A percentile compares a stretch with the other conserved stretches of the same genome.
Evolutionary conservation across 2,113 vertebrate species (phyloP).

Genomic region (Indri indri): DNA sequence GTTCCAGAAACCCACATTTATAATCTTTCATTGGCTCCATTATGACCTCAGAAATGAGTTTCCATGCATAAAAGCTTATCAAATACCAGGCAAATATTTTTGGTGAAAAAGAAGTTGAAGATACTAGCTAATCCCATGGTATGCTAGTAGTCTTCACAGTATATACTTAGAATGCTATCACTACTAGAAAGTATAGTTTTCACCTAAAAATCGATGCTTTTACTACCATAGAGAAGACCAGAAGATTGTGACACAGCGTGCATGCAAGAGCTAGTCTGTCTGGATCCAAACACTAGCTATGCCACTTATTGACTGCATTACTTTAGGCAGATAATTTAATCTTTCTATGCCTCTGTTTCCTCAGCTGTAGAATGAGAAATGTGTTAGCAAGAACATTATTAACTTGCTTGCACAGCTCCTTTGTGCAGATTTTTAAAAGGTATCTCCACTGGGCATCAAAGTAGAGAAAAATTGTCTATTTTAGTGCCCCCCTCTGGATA

Average conservation of each 20-base stretch:
- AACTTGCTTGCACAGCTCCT: background rate
- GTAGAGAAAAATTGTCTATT: background rate
- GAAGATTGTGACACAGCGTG: background rate
- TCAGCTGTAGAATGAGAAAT: background rate
- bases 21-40: background rate
- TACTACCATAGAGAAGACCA: background rate
- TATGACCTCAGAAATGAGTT: background rate
- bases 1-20: slow-evolving; percentile 11
- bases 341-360: background rate
- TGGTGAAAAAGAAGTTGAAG: background rate
- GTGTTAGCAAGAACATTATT: background rate
- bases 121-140: background rate
- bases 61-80: background rate
- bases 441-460: background rate
- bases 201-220: background rate
- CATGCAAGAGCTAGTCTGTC: background rate
- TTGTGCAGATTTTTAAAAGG: background rate
- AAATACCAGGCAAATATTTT: background rate
- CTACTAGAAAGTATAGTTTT: background rate
- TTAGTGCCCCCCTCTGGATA: background rate
- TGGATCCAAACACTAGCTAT: background rate
- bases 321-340: background rate
- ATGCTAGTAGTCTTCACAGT: background rate
- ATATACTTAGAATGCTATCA: background rate
- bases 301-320: background rate